Evolutionary conservation across 2,113 vertebrate species (phyloP).

Genomic region (Centrocercus urophasianus): DNA sequence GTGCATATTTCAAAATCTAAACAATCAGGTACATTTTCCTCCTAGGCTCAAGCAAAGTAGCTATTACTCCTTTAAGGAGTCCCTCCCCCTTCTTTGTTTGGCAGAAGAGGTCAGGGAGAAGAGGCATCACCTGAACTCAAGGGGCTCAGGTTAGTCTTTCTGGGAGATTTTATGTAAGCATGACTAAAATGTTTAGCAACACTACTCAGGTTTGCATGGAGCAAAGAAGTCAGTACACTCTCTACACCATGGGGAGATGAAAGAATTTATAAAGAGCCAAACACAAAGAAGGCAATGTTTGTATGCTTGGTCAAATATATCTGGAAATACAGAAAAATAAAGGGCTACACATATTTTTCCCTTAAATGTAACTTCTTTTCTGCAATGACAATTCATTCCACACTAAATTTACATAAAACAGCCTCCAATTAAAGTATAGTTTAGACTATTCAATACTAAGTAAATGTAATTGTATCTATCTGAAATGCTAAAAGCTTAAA

Average conservation of each 20-base stretch:
- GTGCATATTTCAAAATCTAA: not conserved
- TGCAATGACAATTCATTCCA: not conserved
- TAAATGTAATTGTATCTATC: not conserved
- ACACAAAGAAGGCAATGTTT: slow-evolving; percentile 5
- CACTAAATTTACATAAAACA: not conserved
- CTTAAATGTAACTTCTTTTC: not conserved
- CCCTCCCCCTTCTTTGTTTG: slow-evolving; percentile 16
- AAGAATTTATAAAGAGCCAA: slow-evolving; percentile 31
- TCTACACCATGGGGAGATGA: slow-evolving; percentile 4
- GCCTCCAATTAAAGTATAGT: not conserved
- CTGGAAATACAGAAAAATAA: slow-evolving; percentile 32
- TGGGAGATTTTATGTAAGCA: slow-evolving; percentile 67
- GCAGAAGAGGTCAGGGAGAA: slow-evolving; percentile 56
- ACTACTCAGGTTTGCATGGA: slow-evolving; percentile 34
- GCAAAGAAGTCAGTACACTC: slow-evolving; percentile 30
- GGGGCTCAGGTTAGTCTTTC: slow-evolving; percentile 45
- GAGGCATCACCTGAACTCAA: slow-evolving; percentile 61
- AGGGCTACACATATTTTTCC: not conserved
- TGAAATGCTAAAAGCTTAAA: not conserved
- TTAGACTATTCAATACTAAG: not conserved
- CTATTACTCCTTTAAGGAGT: slow-evolving; percentile 28
- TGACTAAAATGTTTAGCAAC: slow-evolving; percentile 70
- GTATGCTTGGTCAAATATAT: slow-evolving; percentile 21
- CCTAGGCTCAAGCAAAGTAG: not conserved
- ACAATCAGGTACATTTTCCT: not conserved